Conservation (phyloP, 2,888 invertebrate species). For the Caenorhabditis becei region DNA sequence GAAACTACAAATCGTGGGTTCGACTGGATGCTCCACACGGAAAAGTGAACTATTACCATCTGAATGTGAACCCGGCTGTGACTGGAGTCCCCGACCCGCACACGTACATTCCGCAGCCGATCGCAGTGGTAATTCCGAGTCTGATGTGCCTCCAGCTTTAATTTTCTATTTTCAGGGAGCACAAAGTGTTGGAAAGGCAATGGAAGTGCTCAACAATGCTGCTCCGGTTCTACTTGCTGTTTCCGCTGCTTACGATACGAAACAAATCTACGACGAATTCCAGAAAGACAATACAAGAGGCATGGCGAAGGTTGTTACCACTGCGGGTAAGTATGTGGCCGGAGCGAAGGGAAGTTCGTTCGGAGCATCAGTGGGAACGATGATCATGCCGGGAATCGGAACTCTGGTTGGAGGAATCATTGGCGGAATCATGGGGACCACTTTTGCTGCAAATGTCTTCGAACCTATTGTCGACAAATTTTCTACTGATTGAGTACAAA, state of each 20-base stretch:
- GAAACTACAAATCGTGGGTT: not conserved
- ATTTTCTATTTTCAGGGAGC: not conserved
- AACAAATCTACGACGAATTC: not conserved
- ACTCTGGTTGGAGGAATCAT: not conserved
- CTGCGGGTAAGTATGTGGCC: not conserved
- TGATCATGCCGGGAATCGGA: not conserved
- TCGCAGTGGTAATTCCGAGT: not conserved
- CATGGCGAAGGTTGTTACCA: not conserved
- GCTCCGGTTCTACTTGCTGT: not conserved
- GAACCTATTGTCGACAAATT: not conserved
- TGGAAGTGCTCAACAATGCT: not conserved
- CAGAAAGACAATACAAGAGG: not conserved
- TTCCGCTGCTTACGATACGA: not conserved
- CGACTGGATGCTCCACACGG: not conserved
- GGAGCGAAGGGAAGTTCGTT: not conserved
- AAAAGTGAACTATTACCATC: not conserved
- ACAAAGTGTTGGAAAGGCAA: not conserved
- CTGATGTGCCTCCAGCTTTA: not conserved
- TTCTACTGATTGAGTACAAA: too few species aligned
- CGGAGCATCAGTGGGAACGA: not conserved
- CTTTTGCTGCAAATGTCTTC: not conserved
- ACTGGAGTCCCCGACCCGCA: not conserved
- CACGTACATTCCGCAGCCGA: not conserved
- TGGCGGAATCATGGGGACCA: not conserved
- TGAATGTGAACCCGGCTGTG: not conserved